Conservation (phyloP, 2,113 vertebrate genomes). For the Sceloporus undulatus region DNA sequence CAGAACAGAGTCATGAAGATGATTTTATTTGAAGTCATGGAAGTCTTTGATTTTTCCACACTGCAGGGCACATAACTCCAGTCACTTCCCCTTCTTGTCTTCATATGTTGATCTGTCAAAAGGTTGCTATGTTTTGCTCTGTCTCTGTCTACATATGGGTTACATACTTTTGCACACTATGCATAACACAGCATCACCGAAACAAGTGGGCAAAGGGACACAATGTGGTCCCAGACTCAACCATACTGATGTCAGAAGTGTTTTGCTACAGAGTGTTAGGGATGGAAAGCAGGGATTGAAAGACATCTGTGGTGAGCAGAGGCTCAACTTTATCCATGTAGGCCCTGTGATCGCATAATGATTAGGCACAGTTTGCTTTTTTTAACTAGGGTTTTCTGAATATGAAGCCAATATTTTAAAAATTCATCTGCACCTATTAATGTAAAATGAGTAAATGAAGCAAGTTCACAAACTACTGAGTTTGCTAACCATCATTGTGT, state of each 20-base stretch:
- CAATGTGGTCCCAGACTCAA: neutral
- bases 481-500: neutral
- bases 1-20: neutral
- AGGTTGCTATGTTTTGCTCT: neutral
- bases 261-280: no score
- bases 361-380: neutral
- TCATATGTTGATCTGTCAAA: no score
- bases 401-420: no score
- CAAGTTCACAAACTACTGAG: neutral
- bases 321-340: neutral
- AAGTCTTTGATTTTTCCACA: neutral
- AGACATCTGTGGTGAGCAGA: no score
- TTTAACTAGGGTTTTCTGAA: neutral
- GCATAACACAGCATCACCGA: neutral
- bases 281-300: no score
- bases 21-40: neutral
- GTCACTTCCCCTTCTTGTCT: no score
- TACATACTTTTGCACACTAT: no score
- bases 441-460: neutral
- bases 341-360: neutral
- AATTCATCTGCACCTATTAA: no score
- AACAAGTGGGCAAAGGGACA: neutral
- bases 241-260: no score
- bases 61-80: neutral
- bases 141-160: neutral